These are phyloP conservation scores for Microcebus jonahi DNA, from an alignment of 2,113 vertebrate genomes.

Conservation along the genomic window DNA sequence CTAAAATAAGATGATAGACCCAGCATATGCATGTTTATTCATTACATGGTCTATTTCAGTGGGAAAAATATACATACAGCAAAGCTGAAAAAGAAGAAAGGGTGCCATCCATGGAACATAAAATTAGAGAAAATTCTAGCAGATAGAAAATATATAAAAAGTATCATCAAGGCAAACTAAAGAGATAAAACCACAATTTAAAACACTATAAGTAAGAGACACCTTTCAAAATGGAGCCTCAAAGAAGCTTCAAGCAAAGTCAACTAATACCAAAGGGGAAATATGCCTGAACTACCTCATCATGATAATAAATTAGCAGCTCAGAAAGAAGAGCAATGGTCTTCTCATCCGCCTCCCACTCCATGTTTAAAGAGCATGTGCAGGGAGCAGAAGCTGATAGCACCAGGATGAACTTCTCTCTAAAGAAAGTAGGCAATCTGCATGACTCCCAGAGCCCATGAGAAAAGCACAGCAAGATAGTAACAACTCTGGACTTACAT, in stretches of 20 bases:
- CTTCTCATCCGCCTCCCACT: not conserved
- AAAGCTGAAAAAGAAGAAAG: not conserved
- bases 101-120: not conserved
- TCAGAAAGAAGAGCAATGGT: not conserved
- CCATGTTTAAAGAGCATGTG: not conserved
- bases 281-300: not conserved
- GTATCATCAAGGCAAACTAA: not conserved
- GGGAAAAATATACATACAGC: not conserved
- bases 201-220: not conserved
- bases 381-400: not conserved
- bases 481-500: not conserved
- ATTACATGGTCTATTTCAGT: not conserved
- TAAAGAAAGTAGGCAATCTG: not conserved
- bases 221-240: not conserved
- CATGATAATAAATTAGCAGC: not conserved
- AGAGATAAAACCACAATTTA: not conserved
- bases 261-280: not conserved
- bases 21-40: not conserved
- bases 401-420: not conserved
- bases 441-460: not conserved
- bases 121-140: not conserved
- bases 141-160: not conserved
- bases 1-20: not conserved
- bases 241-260: not conserved
- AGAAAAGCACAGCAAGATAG: not conserved